phyloP scores from a whole-genome alignment of 1,140 invertebrate genomes.

The Drosophila bipectinata region DNA sequence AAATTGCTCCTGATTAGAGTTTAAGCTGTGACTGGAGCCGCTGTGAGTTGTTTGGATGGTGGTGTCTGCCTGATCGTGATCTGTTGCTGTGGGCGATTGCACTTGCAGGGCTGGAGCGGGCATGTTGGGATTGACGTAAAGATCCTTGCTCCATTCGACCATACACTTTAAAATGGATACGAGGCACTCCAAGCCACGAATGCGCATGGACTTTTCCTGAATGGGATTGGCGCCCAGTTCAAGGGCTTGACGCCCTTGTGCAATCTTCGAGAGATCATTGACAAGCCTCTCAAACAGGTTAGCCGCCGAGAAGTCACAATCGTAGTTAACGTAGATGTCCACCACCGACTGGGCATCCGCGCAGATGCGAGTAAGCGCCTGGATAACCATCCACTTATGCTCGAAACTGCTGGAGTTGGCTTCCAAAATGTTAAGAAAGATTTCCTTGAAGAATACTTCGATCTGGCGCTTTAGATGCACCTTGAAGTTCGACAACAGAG shows the following conservation, averaged over 20 bases:
- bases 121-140: conserved; percentile 97
- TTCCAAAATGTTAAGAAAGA: conserved; percentile 99
- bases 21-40: conserved; percentile 89
- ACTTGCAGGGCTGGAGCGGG: conserved; percentile 87
- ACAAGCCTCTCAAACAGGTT: conserved; percentile 99
- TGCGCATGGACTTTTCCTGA: conserved; percentile 98
- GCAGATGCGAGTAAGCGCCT: conserved; percentile 98
- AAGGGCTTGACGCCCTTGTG: conserved; percentile 96
- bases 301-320: conserved; percentile 98
- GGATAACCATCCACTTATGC: conserved; percentile 99
- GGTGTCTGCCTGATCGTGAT: conserved; percentile 62
- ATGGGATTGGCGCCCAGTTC: conserved; percentile 95
- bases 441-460: conserved; percentile 99
- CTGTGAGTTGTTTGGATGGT: conserved; percentile 85
- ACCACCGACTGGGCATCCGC: conserved; percentile 99
- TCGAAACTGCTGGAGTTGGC: conserved; percentile 98
- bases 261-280: conserved; percentile 96
- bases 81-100: conserved; percentile 50
- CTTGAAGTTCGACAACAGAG: conserved; percentile 98
- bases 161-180: conserved; percentile 99
- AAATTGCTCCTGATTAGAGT: conserved; percentile 89
- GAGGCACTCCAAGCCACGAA: conserved; percentile 97
- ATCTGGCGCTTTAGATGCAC: conserved; percentile 99
- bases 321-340: conserved; percentile 99
- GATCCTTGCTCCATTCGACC: conserved; percentile 99